These are phyloP conservation scores for Formica exsecta DNA, from an alignment of 1,140 invertebrate species.

Conservation along the genomic window DNA sequence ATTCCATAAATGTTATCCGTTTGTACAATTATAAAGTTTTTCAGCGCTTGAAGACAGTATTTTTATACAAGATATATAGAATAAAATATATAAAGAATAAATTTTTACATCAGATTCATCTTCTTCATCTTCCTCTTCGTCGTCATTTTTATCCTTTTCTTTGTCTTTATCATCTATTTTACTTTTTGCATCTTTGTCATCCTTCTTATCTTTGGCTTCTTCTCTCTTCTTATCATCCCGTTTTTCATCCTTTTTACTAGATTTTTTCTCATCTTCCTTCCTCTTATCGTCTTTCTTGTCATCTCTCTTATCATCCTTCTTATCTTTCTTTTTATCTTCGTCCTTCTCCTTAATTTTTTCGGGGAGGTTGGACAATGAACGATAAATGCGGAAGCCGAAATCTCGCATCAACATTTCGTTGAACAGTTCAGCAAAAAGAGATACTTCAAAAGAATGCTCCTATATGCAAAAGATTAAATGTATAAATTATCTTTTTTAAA, in stretches of 20 bases:
- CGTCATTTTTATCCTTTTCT: constrained; percentile 86
- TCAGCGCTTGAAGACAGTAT: constrained; percentile 6
- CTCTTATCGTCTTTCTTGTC: constrained; percentile 85
- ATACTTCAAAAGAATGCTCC: constrained; percentile 98
- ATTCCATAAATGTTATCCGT: background rate
- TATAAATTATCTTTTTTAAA: constrained; percentile 21
- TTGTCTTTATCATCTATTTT: constrained; percentile 86
- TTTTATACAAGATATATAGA: background rate
- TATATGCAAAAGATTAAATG: constrained; percentile 77
- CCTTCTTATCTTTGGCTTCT: constrained; percentile 87
- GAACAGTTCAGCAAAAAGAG: constrained; percentile 97
- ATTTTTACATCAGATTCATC: constrained; percentile 83
- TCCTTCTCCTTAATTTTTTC: constrained; percentile 88
- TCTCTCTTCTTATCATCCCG: constrained; percentile 89
- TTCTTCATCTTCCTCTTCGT: constrained; percentile 85
- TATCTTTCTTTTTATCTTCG: constrained; percentile 87
- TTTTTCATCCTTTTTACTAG: constrained; percentile 87
- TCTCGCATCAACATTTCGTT: constrained; percentile 98
- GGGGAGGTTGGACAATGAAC: constrained; percentile 89
- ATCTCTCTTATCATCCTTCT: constrained; percentile 86
- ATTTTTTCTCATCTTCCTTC: constrained; percentile 85
- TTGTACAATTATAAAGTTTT: background rate
- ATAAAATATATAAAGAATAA: constrained; percentile 13
- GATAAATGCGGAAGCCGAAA: constrained; percentile 96
- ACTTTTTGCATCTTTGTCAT: constrained; percentile 85